Percentiles rank a stretch among this genome's conserved stretches.
phyloP scores from a whole-genome alignment of 1,140 invertebrate genomes.

The Trichogramma pretiosum region DNA sequence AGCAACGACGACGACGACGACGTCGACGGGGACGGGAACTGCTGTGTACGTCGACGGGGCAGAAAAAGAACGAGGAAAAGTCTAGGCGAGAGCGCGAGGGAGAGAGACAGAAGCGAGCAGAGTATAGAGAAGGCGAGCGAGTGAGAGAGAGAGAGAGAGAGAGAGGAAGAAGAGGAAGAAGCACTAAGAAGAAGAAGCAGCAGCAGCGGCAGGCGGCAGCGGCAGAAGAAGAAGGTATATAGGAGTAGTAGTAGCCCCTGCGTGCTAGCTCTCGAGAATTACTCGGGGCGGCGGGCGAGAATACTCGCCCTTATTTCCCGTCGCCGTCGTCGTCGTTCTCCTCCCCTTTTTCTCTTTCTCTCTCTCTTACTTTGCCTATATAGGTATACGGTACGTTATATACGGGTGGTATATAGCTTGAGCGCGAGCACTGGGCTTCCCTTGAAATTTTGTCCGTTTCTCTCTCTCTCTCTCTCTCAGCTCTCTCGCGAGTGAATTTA shows the following conservation, averaged over 20 bases:
- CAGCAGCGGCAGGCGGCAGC: slow-evolving; percentile 20
- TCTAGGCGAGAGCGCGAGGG: slow-evolving; percentile 17
- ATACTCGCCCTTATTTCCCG: slow-evolving; percentile 5
- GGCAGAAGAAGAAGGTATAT: no score
- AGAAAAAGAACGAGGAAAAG: no score
- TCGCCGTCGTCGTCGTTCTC: no score
- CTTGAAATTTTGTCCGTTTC: slow-evolving; percentile 11
- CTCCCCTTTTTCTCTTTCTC: no score
- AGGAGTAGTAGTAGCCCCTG: slow-evolving; percentile 5
- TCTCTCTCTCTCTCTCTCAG: not conserved
- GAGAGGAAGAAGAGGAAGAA: not conserved
- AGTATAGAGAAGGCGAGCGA: no score
- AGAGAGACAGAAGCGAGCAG: no score
- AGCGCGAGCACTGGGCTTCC: not conserved
- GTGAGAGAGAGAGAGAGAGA: not conserved
- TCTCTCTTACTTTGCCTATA: no score
- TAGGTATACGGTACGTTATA: no score
- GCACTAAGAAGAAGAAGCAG: not conserved
- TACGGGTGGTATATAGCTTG: no score
- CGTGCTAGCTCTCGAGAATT: slow-evolving; percentile 21
- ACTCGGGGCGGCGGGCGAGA: slow-evolving; percentile 26
- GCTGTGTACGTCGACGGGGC: no score
- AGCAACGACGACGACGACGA: no score
- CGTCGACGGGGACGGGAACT: no score
- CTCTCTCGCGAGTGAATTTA: slow-evolving; percentile 25